phyloP scores from a whole-genome alignment of 2,797 vertebrate species.

The Neostethus bicornis region DNA sequence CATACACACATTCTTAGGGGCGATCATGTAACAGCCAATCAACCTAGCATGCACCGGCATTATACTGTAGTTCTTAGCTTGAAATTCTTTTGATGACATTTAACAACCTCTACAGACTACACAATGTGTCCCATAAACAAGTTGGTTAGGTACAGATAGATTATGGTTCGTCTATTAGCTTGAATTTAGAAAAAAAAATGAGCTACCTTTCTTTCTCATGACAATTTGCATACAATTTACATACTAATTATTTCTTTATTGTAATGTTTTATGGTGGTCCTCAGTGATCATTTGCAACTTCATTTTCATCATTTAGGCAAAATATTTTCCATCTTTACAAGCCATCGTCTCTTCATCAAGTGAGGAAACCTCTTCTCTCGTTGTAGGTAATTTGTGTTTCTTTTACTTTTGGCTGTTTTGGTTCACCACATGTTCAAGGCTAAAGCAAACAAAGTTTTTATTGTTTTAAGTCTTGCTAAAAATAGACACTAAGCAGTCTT shows the following conservation, averaged over 20 bases:
- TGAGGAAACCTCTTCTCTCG: conserved; percentile 74
- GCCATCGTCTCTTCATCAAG: conserved; percentile 80
- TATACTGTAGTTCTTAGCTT: no score
- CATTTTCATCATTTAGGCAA: conserved; percentile 72
- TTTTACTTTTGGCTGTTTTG: neutral
- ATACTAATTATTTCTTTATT: neutral
- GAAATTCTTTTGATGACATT: no score
- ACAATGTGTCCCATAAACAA: no score
- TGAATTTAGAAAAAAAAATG: no score
- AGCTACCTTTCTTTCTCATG: neutral
- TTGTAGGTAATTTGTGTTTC: conserved; percentile 66
- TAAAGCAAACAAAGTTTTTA: neutral
- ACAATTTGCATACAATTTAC: no score
- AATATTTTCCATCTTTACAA: conserved; percentile 78
- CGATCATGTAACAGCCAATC: no score
- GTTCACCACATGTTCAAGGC: neutral
- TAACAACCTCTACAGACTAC: no score
- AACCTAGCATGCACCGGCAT: no score
- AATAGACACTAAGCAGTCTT: neutral
- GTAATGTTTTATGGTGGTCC: neutral
- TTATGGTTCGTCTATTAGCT: no score
- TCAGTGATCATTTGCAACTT: conserved; percentile 1
- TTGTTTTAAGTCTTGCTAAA: neutral
- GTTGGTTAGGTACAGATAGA: no score
- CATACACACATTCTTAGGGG: no score